Evolutionary conservation across 2,888 invertebrate species (phyloP), one percentile per base, ranked within the genome.

Genomic region (Agrypnus murinus): DNA sequence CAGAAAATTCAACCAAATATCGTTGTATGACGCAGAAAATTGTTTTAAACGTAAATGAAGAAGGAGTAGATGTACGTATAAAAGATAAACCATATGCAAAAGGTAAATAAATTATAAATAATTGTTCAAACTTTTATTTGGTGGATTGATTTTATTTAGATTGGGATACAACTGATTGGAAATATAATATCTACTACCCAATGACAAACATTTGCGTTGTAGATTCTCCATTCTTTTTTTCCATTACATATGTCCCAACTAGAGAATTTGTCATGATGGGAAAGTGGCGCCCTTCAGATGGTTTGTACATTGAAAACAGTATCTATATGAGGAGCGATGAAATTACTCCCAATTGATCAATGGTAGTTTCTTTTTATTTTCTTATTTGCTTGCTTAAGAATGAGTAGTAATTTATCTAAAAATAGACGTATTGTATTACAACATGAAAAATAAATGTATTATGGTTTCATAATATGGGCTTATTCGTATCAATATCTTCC

Each of bases 21-120:
- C 48, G 48, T 9, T 48, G 48, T 17, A 48, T 48, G 48, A 48
- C 48, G 4, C 48, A 48, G 8, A 48, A 48, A 48, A 1, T 48
- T 5, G 48, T 48, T 25, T n/a, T 48, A 17, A 25, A 48, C 19
- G 3, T 48, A 4, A 17, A 48, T 6, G 48, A 48, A 25, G 48
- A 48, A 4, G 48, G 48, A 9, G 9, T 19, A 9, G 19, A 2
- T 9, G 9, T 5, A 8, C 2, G 1, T 4, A 45, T 45, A 8
- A 45, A 17, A 2, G 4, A 45, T 1, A 45, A 45, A 14, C 17
- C 45, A 3, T 7, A 45, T 2, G n/a, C 4, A 8, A 25, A n/a
- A 2, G 38, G 38, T n/a, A 12, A 38, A 38, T 7, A n/a, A n/a
- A n/a, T n/a, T n/a, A n/a, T 38, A 38, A 38, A 38, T n/a, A 2